Evolutionary conservation across 2,113 vertebrate species (phyloP).

Genomic region (Thomomys bottae): DNA sequence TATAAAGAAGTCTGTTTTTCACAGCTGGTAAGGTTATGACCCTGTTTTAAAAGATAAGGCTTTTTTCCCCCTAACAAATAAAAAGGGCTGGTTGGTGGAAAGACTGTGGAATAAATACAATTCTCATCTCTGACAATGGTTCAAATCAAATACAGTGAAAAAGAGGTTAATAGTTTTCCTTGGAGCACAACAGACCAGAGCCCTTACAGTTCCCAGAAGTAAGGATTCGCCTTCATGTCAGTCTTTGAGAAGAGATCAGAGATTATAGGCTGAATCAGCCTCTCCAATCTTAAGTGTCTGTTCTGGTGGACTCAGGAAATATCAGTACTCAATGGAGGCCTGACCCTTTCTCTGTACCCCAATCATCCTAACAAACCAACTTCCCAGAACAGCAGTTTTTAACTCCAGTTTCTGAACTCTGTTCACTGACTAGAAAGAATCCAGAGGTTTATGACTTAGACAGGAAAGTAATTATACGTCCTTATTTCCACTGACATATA

Average conservation of each 20-base stretch:
- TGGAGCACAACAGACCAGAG: background rate
- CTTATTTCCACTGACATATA: slow-evolving; percentile 26
- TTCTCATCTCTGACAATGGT: slow-evolving; percentile 20
- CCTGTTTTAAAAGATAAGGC: slow-evolving; percentile 49
- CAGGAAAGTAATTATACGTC: slow-evolving; percentile 4
- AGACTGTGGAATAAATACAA: slow-evolving; percentile 14
- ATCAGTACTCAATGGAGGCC: background rate
- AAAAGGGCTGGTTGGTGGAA: background rate
- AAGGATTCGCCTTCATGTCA: background rate
- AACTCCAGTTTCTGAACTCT: background rate
- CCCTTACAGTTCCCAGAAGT: background rate
- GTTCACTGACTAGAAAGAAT: background rate
- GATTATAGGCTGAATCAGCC: background rate
- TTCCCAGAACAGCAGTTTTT: background rate
- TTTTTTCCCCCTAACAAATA: slow-evolving; percentile 46
- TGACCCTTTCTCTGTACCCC: background rate
- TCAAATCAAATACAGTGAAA: background rate
- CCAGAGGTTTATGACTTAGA: background rate
- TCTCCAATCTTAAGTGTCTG: background rate
- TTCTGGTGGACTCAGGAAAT: background rate
- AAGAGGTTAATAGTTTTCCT: background rate
- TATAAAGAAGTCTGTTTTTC: slow-evolving; percentile 20
- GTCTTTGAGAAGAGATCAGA: background rate
- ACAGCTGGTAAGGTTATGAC: background rate
- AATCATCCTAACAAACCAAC: background rate